Base-by-base conservation (phyloP, 2,113 vertebrate species). In the Mobula hypostoma region DNA sequence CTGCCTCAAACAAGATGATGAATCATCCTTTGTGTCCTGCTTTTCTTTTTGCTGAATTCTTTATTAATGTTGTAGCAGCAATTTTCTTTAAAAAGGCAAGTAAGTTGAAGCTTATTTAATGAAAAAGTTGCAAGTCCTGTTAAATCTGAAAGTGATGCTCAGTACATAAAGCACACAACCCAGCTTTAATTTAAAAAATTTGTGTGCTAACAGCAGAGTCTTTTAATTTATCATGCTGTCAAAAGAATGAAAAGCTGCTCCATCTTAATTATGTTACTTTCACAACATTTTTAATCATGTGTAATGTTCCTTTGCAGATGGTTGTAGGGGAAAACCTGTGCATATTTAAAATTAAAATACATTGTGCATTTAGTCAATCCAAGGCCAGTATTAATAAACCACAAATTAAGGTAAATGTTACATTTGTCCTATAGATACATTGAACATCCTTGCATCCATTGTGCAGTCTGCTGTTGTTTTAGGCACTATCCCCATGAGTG, bases 241-340 rank as follows among this genome's bases (percentile, higher is more conserved):
- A 93, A 93, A 93, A 76, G 91, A 74, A 93, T 93, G 91, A 93
- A 93, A 93, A 74, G 70, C 91, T 93, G 91, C 91, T 93, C 91
- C 91, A 93, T 93, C 91, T 93, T 93, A 93, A 93, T 93, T 93
- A 93, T 93, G 70, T 76, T 93, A 93, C 91, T 93, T 93, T 93
- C 91, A 93, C 91, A 93, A 93, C 70, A 93, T 72, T 93, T 93
- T 93, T 93, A 74, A 93, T 93, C 91, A 74, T 93, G 91, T 93
- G 91, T 93, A 93, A 93, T 93, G 91, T 93, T 93, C 91, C 91
- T 76, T 93, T 74, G 91, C 91, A 93, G 68, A 93, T 93, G 70
- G 70, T 74, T 93, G 48, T 27, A 74, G 91, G 91, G 36, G 74
- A 93, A 93, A 93, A 74, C 70, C 91, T 74, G 68, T 48, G 68